Percentiles rank a stretch among this genome's conserved stretches.
Evolutionary conservation across 2,113 vertebrate genomes (phyloP).

Genomic region (Cynopterus brachyotis): DNA sequence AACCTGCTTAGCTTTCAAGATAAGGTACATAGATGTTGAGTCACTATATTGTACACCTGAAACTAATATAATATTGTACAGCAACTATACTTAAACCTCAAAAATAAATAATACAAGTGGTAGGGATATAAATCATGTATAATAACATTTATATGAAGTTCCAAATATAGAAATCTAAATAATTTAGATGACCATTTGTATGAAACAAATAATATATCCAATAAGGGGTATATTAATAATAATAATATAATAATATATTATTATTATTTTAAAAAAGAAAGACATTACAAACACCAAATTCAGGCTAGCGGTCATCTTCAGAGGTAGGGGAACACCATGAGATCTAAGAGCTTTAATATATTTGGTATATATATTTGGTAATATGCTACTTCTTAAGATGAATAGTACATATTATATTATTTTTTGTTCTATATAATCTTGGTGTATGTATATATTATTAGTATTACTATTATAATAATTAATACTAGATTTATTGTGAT

Average conservation of each 20-base stretch:
- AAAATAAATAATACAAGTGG: background rate
- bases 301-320: background rate
- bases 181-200: background rate
- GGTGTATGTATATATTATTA: background rate
- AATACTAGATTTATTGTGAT: background rate
- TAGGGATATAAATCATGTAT: background rate
- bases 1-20: no score
- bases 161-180: background rate
- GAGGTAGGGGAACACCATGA: background rate
- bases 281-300: background rate
- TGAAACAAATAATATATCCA: no score
- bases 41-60: background rate
- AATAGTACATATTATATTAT: background rate
- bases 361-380: background rate
- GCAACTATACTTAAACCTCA: background rate
- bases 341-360: background rate
- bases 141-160: background rate
- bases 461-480: background rate
- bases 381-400: background rate
- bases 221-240: no score
- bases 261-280: no score
- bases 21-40: no score
- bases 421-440: background rate
- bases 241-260: no score
- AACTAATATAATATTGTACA: background rate